Base-by-base conservation (phyloP, 2,888 invertebrate species). In the Podotricha telesiphe region DNA sequence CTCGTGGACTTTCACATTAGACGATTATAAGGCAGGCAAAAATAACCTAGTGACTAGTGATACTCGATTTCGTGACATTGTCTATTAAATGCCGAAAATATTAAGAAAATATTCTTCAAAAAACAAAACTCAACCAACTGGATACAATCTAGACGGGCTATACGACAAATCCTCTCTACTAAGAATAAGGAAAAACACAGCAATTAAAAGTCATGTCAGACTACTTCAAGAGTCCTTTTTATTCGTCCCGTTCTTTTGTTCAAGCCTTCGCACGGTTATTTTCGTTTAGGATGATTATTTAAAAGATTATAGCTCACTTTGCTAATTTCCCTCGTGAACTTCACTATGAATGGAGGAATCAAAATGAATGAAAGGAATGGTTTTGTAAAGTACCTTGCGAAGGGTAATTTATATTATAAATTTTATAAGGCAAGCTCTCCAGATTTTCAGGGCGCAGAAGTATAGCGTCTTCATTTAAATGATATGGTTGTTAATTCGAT, bases 161-260 rank as follows among this genome's bases (percentile, higher is more conserved):
- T 17, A 8, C 37, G 47, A 48, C 40, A 65, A 65, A 50, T 50
- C 42, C 42, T 45, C 10, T 58, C 34, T 3, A 34, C 19, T 56
- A 22, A 17, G 20, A 48, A 58, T 17, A 58, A 65, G 58, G 40
- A 65, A 58, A 20, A n/a, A 56, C 8, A 37, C 13, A 7, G 15
- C 50, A 50, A 66, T 66, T 58, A 66, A 65, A 66, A 58, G 20
- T 37, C 58, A 17, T 48, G 22, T 58, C 47, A 47, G 45, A 65
- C 45, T 6, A 37, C n/a, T 37, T 40, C 20, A 55, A 17, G 17
- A 15, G 22, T 58, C 20, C 20, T 59, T 45, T n/a, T 28, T 11
- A 45, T n/a, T n/a, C 20, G 19, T 28, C 22, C 45, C 13, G 45
- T 45, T 45, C 59, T 28, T 59, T 59, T 45, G 22, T 59, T 1